These are phyloP conservation scores for Homarus gammarus DNA, from an alignment of 2,888 invertebrate species.

Conservation along the genomic window DNA sequence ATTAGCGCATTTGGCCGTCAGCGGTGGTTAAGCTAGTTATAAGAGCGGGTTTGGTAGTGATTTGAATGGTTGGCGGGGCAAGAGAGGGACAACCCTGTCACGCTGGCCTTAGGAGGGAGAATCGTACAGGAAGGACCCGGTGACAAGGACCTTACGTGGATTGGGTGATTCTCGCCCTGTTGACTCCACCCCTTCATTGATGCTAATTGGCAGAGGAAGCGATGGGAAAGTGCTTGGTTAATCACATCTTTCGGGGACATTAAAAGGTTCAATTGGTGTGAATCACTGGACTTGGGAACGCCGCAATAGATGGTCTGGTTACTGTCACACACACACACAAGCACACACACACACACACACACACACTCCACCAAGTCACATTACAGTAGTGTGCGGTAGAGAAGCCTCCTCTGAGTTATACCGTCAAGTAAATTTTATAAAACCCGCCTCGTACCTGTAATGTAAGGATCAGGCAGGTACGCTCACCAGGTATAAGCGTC, in stretches of 20 bases:
- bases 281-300: conserved; percentile 52
- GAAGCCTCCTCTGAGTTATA: not conserved
- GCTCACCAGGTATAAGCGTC: not conserved
- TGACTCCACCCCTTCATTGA: conserved; percentile 55
- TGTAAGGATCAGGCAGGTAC: not conserved
- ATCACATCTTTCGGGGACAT: conserved; percentile 53
- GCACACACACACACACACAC: too few species aligned
- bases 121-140: not conserved
- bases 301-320: conserved; percentile 33
- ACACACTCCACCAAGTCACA: too few species aligned
- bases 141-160: not conserved
- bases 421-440: not conserved
- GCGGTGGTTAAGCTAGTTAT: conserved; percentile 61
- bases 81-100: conserved; percentile 7
- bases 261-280: conserved; percentile 62
- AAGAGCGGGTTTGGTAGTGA: conserved; percentile 54
- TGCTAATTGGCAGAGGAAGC: conserved; percentile 66
- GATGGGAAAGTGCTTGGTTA: conserved; percentile 67
- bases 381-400: not conserved
- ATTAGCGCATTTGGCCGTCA: conserved; percentile 55
- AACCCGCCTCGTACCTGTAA: not conserved
- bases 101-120: conserved; percentile 27
- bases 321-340: not conserved
- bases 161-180: conserved; percentile 1
- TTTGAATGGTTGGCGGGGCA: conserved; percentile 44